phyloP scores from a whole-genome alignment of 2,113 vertebrate species.

The Pan troglodytes region NHGRI_mPanTro3-v2.1_pri NC_072421.2:26919501-26920000 shows the following conservation, averaged over 20 bases:
- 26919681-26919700: not conserved
- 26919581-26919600: not conserved
- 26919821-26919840: not conserved
- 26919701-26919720: slow-evolving; percentile 32
- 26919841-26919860: slow-evolving; percentile 33
- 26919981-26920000: not conserved
- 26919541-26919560: not conserved
- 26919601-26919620: not conserved
- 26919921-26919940: not conserved
- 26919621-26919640: not conserved
- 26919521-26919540: not conserved
- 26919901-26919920: not conserved
- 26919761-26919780: not conserved
- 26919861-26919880: not conserved
- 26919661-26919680: slow-evolving; percentile 20
- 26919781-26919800: not conserved
- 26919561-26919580: not conserved
- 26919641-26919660: not conserved
- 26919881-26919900: slow-evolving; percentile 41
- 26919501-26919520: not conserved
- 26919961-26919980: not conserved
- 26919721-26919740: not conserved
- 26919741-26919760: not conserved
- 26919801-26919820: not conserved
- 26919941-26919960: not conserved